Evolutionary conservation across 1,140 invertebrate genomes (phyloP).

Genomic region (Penaeus chinensis): DNA sequence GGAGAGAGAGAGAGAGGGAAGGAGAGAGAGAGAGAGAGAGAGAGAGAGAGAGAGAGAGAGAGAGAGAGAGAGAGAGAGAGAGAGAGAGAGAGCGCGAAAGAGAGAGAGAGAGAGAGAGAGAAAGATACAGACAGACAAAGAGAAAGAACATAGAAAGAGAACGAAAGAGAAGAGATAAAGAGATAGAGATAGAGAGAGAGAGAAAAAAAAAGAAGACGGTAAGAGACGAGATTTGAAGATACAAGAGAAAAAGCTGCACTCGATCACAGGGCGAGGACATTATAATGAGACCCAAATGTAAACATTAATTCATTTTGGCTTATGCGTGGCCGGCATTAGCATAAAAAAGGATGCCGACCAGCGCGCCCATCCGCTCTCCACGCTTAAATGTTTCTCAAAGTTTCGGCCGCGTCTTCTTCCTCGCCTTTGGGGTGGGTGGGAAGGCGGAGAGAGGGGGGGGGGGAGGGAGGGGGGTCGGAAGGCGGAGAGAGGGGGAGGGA

Average conservation of each 20-base stretch:
- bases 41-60: too few relatives aligned
- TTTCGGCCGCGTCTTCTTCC: background rate
- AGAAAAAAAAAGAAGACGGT: background rate
- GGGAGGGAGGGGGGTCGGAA: too few relatives aligned
- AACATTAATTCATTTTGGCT: constrained; percentile 29
- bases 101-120: background rate
- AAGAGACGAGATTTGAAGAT: constrained; percentile 1
- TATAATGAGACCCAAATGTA: constrained; percentile 23
- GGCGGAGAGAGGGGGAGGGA: too few relatives aligned
- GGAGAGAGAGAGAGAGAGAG: too few relatives aligned
- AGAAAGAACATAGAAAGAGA: background rate
- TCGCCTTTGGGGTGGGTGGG: too few relatives aligned
- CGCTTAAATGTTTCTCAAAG: background rate
- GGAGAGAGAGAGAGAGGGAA: too few relatives aligned
- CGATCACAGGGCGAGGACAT: constrained; percentile 11
- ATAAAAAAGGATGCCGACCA: constrained; percentile 19
- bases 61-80: too few relatives aligned
- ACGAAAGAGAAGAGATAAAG: background rate
- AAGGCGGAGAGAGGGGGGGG: too few relatives aligned
- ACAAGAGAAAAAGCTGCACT: constrained; percentile 17
- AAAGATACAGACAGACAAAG: background rate
- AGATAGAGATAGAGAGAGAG: constrained; percentile 11
- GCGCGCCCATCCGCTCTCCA: background rate
- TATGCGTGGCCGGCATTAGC: constrained; percentile 19
- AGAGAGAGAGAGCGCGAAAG: background rate